A percentile compares a stretch with the other conserved stretches of the same genome.
Conservation (phyloP, 2,797 vertebrate genomes). For the Nyctalus aviator region DNA sequence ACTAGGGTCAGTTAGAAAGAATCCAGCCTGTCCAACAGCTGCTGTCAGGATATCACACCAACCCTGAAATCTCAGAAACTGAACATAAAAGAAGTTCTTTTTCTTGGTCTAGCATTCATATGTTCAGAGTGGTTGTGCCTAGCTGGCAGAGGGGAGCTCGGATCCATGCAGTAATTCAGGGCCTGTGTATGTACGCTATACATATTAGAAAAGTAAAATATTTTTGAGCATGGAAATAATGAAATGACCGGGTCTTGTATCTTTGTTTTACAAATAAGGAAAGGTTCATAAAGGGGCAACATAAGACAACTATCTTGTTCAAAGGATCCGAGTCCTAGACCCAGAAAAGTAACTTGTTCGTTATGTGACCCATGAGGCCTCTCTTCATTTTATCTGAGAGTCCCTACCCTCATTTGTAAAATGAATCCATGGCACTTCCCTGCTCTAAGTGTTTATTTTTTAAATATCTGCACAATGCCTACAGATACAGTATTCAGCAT, state of each 20-base stretch:
- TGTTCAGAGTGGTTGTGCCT: background rate
- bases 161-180: background rate
- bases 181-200: background rate
- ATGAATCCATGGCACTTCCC: background rate
- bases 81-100: background rate
- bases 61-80: background rate
- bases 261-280: constrained; percentile 16
- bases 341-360: background rate
- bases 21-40: background rate
- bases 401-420: background rate
- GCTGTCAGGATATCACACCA: background rate
- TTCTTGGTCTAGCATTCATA: background rate
- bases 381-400: background rate
- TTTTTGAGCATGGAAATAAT: constrained; percentile 21
- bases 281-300: background rate
- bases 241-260: background rate
- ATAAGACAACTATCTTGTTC: background rate
- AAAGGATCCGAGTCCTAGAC: background rate
- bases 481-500: background rate
- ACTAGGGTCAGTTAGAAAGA: background rate
- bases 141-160: background rate
- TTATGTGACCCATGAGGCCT: background rate
- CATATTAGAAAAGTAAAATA: background rate
- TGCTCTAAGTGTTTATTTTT: background rate
- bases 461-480: background rate